Evolutionary conservation across 92 coral and sea anemone genomes (phyloP), one percentile per base, ranked within the genome.

Genomic region (Porites divaricata): DNA sequence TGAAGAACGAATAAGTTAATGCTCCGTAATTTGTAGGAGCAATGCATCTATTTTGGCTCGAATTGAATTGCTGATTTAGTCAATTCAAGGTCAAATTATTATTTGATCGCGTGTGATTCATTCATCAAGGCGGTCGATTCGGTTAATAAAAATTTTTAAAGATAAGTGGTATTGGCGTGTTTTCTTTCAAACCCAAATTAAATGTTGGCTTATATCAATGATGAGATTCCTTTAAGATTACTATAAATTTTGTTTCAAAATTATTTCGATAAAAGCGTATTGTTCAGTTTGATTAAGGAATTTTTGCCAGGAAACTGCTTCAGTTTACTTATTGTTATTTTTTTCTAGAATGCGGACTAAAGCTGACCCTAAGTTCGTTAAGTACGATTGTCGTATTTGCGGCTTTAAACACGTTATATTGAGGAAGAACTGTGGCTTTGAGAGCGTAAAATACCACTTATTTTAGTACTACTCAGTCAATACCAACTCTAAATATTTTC

Each of bases 371-470:
- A 25, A 51, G 63, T 1, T 51, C 7, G 13, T 66, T 80, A 80
- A 69, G 85, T 80, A 68, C 23, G 2, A 9, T 19, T 69, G 85
- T 28, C 69, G 77, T 80, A 51, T 70, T 70, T 80, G 76, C 64
- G 85, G 77, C 52, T 53, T 69, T 51, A 24, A 20, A 74, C 12
- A 54, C 16, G 59, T 74, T 74, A 56, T 80, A 80, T 80, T 80
- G 85, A 26, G 69, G 5, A 21, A 7, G 67, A 11, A 20, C 15
- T 54, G 35, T 69, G 75, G 76, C 26, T 54, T 70, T 53, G 11
- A 63, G 67, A 25, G 75, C 66, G 72, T 79, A 23, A 56, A 80
- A 56, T 21, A 35, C 51, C 76, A 58, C 76, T 54, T 35, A 69
- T 80, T 70, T 58, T 41, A 45, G 77, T 69, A 12, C 45, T 35